These are phyloP conservation scores for Nomada flava DNA, from an alignment of 2,888 invertebrate genomes.

Conservation along the genomic window DNA sequence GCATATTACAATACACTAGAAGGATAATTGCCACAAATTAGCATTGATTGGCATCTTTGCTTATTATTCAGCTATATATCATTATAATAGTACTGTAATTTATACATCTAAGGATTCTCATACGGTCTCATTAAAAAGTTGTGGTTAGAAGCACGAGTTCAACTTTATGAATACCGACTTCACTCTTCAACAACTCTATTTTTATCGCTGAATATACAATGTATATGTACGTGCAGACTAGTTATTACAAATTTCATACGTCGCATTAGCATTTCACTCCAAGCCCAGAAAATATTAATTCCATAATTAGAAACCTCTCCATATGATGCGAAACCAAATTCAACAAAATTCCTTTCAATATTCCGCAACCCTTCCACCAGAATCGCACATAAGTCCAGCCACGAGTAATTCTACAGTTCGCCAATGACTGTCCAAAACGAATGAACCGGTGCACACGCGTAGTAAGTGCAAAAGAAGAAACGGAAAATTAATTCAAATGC, in stretches of 20 bases:
- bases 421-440: no score
- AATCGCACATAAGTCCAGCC: no score
- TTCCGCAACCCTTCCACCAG: no score
- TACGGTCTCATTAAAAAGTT: slow-evolving; percentile 34
- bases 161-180: background rate
- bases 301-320: no score
- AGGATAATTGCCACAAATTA: slow-evolving; percentile 32
- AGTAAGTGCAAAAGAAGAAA: background rate
- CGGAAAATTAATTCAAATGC: background rate
- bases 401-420: no score
- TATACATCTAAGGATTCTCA: slow-evolving; percentile 23
- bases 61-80: slow-evolving; percentile 21
- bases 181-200: background rate
- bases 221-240: no score
- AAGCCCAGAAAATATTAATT: no score
- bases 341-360: background rate
- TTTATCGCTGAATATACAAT: background rate
- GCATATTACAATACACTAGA: slow-evolving; percentile 11
- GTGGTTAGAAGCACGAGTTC: slow-evolving; percentile 16
- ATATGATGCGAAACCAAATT: no score
- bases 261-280: background rate
- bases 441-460: no score
- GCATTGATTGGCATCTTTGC: slow-evolving; percentile 32
- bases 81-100: slow-evolving; percentile 23
- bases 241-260: background rate